Evolutionary conservation across 2,888 invertebrate genomes (phyloP).

Genomic region (Trachelus tabidus): DNA sequence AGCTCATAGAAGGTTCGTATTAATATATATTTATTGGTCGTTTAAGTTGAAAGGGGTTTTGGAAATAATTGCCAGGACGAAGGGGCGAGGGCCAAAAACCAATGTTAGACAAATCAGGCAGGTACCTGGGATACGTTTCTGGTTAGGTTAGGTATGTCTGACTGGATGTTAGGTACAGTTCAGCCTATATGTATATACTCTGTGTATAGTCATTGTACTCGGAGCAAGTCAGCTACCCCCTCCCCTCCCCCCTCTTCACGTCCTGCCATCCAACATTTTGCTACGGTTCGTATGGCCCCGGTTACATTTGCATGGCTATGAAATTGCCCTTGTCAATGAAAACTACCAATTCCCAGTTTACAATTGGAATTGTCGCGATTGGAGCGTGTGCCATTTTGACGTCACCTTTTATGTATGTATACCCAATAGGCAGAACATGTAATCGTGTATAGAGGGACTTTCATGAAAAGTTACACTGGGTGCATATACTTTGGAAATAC

Average conservation of each 20-base stretch:
- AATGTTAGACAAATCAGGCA: constrained; percentile 1
- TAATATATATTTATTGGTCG: constrained; percentile 35
- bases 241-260: neutral
- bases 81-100: neutral
- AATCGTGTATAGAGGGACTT: neutral
- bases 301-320: neutral
- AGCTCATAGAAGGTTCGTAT: constrained; percentile 17
- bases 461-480: neutral
- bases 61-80: neutral
- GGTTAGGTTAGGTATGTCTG: neutral
- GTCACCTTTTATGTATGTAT: constrained; percentile 14
- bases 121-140: neutral
- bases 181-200: neutral
- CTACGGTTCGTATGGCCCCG: neutral
- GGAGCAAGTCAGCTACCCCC: neutral
- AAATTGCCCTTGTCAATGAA: constrained; percentile 2
- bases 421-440: neutral
- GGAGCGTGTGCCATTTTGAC: constrained; percentile 41
- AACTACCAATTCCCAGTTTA: neutral
- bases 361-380: neutral
- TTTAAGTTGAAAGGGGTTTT: constrained; percentile 18
- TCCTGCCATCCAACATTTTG: neutral
- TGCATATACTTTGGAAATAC: neutral
- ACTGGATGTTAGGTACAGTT: neutral
- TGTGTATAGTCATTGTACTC: neutral